Evolutionary conservation across 2,113 vertebrate genomes (phyloP), one percentile per base, ranked within the genome.

Genomic region (Amphilophus citrinellus): DNA sequence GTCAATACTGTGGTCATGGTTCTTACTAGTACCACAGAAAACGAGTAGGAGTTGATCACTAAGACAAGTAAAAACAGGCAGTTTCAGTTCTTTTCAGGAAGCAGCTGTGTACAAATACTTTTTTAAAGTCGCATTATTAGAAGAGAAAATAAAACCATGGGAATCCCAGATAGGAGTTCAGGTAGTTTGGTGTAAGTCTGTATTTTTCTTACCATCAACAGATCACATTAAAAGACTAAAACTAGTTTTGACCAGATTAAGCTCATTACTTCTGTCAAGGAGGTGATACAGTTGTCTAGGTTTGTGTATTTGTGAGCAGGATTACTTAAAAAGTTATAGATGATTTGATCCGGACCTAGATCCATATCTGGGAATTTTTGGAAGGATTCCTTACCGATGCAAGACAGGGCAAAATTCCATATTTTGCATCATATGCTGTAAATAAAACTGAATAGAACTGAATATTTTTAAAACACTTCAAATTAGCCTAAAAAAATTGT

Each of bases 31-130:
- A 59, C 84, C 62, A 27, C 30, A 79, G 85, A 75, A 17, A 53
- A 42, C 6, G 13, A 60, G 15, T 47, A 30, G 15, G 47, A 77
- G 20, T 50, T 2, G 14, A 76, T 20, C 22, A 81, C 9, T 27
- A 5, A 32, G 3, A 35, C 6, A 66, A 53, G 53, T 10, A 75
- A 44, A 78, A 37, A 82, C 50, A 39, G 6, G 4, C 22, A 0
- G 6, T 86, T 90, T 86, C 65, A 77, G 11, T 80, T 92, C 42
- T 75, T 62, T 84, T 61, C 4, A 57, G 7, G 65, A 84, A 56
- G 47, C 77, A 85, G 77, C 78, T 84, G 75, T 3, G 32, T 10
- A 44, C 5, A 76, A 63, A 76, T 0, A 5, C n/a, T 9, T 39
- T 4, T 2, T 6, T 20, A 18, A 24, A 39, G 35, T 32, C 30